phyloP scores from a whole-genome alignment of 2,888 invertebrate genomes.

The Notodonta ziczac region DNA sequence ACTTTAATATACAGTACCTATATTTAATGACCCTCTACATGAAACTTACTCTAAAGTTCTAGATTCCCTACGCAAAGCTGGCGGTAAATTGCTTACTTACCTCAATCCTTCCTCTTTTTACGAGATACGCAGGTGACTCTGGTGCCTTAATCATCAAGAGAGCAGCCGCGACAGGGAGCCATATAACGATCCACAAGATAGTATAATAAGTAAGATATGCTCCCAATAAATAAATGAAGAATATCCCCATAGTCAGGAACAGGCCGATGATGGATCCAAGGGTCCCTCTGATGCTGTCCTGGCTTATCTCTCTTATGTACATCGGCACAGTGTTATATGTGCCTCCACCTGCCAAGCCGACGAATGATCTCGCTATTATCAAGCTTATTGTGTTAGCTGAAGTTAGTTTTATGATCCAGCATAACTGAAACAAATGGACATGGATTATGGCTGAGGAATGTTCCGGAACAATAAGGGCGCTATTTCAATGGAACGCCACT shows the following conservation, averaged over 20 bases:
- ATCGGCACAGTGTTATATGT: slow-evolving; percentile 61
- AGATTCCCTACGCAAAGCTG: too few species aligned
- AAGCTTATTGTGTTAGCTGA: slow-evolving; percentile 47
- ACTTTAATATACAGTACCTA: too few species aligned
- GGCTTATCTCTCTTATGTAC: slow-evolving; percentile 67
- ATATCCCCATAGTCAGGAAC: slow-evolving; percentile 56
- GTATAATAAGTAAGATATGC: slow-evolving; percentile 57
- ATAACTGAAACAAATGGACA: slow-evolving; percentile 49
- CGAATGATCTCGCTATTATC: slow-evolving; percentile 52
- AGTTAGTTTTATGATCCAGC: slow-evolving; percentile 61
- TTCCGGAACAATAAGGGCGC: too few species aligned
- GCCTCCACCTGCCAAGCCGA: slow-evolving; percentile 61
- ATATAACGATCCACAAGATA: slow-evolving; percentile 53
- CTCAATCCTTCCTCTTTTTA: slow-evolving; percentile 59
- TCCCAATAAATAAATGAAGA: slow-evolving; percentile 63
- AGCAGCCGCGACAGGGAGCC: slow-evolving; percentile 50
- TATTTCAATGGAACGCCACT: too few species aligned
- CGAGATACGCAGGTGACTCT: slow-evolving; percentile 66
- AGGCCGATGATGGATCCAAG: slow-evolving; percentile 57
- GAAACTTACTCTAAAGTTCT: too few species aligned
- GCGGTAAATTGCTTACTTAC: slow-evolving; percentile 38
- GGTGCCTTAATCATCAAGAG: slow-evolving; percentile 60
- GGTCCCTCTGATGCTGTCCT: slow-evolving; percentile 61
- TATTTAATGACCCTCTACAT: too few species aligned
- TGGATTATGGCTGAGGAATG: not conserved